phyloP scores from a whole-genome alignment of 2,113 vertebrate species.

The Colossoma macropomum region DNA sequence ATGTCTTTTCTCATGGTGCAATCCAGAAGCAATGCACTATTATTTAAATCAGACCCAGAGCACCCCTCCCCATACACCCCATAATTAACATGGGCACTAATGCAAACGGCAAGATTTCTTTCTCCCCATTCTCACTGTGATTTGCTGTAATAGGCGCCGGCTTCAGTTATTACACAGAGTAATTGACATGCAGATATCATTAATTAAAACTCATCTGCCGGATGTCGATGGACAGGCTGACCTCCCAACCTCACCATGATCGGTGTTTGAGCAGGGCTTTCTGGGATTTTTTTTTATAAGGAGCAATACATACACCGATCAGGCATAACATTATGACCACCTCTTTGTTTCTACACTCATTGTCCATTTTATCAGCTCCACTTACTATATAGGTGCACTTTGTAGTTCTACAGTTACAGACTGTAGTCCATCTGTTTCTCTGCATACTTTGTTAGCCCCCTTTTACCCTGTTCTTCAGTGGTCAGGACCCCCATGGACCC shows the following conservation, averaged over 20 bases:
- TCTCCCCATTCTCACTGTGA: background rate
- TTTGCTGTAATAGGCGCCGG: slow-evolving; percentile 27
- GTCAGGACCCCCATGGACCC: no score
- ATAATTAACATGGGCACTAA: slow-evolving; percentile 42
- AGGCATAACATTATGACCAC: no score
- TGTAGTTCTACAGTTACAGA: no score
- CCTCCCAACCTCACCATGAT: slow-evolving; percentile 10
- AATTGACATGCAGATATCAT: slow-evolving; percentile 35
- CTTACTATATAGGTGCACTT: no score
- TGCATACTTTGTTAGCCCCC: no score
- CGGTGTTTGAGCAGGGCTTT: slow-evolving; percentile 30
- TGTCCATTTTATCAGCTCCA: no score
- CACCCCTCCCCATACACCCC: slow-evolving; percentile 12
- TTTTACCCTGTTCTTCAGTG: no score
- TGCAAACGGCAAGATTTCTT: background rate
- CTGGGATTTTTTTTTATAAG: background rate
- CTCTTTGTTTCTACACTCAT: no score
- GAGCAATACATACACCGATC: no score
- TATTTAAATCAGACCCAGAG: slow-evolving; percentile 34
- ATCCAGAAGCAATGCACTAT: slow-evolving; percentile 63
- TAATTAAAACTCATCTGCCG: slow-evolving; percentile 44
- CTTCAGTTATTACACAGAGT: slow-evolving; percentile 19
- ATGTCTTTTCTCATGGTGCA: slow-evolving; percentile 60
- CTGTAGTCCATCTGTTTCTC: no score
- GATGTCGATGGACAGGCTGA: slow-evolving; percentile 23